phyloP scores from a whole-genome alignment of 2,113 vertebrate species.

The Centropus unirufus region DNA sequence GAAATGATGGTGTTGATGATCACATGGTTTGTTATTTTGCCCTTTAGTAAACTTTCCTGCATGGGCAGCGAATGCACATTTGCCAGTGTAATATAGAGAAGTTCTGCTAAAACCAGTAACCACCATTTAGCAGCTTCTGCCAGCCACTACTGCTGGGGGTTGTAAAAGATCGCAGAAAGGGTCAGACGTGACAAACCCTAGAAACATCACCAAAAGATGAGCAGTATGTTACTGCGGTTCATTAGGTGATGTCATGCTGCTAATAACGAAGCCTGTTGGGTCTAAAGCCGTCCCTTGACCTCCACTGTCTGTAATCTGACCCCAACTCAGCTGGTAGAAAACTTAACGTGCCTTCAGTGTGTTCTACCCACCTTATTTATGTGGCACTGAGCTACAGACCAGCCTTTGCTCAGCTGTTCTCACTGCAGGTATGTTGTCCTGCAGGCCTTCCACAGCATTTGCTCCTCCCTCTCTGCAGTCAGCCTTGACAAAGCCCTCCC shows the following conservation, averaged over 20 bases:
- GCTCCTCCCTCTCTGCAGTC: neutral
- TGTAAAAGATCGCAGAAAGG: neutral
- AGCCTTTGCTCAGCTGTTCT: neutral
- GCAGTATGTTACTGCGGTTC: neutral
- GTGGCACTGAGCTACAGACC: neutral
- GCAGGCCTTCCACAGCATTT: neutral
- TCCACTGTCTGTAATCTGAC: neutral
- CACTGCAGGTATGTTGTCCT: neutral
- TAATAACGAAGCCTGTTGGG: neutral
- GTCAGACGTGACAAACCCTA: neutral
- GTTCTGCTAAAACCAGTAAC: neutral
- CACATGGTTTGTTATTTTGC: neutral
- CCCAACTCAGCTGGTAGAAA: neutral
- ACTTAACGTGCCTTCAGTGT: neutral
- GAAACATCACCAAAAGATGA: neutral
- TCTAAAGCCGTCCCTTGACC: neutral
- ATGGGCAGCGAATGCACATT: neutral
- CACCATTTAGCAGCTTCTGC: neutral
- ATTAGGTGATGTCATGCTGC: neutral
- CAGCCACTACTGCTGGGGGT: neutral
- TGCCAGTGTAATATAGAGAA: neutral
- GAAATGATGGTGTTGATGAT: neutral
- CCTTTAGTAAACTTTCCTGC: neutral
- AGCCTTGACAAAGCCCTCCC: neutral
- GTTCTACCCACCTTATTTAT: neutral